Conservation (phyloP, 2,113 vertebrate species). For the Gnathonemus echidnorhynchus region DNA sequence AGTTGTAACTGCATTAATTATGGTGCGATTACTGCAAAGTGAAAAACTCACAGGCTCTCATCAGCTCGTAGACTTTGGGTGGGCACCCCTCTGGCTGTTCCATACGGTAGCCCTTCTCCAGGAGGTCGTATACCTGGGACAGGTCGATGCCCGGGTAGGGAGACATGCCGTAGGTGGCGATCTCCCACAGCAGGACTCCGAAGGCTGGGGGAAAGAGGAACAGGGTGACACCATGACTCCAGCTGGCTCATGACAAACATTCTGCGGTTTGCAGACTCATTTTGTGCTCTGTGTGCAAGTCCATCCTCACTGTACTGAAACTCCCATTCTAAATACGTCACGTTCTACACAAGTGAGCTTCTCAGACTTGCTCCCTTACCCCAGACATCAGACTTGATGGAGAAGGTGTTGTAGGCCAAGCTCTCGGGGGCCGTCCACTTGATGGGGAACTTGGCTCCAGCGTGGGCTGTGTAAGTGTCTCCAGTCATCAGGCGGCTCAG, state of each 20-base stretch:
- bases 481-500: conserved; percentile 94
- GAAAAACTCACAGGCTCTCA: conserved; percentile 91
- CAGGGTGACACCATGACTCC: not conserved
- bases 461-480: conserved; percentile 97
- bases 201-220: conserved; percentile 68
- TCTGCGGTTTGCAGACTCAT: not conserved
- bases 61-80: conserved; percentile 95
- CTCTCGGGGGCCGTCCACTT: conserved; percentile 98
- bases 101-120: conserved; percentile 98
- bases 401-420: conserved; percentile 97
- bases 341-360: not conserved
- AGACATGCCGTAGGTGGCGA: conserved; percentile 98
- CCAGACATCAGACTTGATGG: conserved; percentile 98
- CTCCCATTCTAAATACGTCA: not conserved
- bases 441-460: conserved; percentile 97
- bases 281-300: not conserved
- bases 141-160: conserved; percentile 97
- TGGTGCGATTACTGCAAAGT: not conserved
- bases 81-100: conserved; percentile 97
- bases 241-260: not conserved
- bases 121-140: conserved; percentile 94
- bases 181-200: conserved; percentile 95
- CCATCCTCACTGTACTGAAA: not conserved
- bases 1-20: not conserved
- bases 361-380: conserved; percentile 59